phyloP scores from a whole-genome alignment of 2,797 vertebrate species.

The Takifugu rubripes region DNA sequence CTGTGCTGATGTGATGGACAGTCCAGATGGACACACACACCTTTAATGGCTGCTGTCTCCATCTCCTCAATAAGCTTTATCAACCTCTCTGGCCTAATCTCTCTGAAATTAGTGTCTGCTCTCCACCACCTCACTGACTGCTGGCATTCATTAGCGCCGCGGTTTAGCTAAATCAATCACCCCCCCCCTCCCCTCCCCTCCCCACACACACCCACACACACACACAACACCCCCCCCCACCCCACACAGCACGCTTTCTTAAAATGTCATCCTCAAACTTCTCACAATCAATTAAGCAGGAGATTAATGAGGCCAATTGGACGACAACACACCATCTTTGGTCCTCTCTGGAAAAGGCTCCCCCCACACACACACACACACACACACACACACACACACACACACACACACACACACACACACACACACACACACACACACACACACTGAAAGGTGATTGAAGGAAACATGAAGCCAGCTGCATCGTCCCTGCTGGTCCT shows the following conservation, averaged over 20 bases:
- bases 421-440: background rate
- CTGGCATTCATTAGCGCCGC: slow-evolving; percentile 78
- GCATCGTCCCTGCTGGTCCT: background rate
- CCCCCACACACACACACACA: background rate
- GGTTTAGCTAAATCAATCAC: slow-evolving; percentile 79
- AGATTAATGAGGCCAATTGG: slow-evolving; percentile 84
- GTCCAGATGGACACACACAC: slow-evolving; percentile 23
- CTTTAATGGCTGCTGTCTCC: slow-evolving; percentile 29
- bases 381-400: slow-evolving; percentile 5
- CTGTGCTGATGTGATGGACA: slow-evolving; percentile 14
- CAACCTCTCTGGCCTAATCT: slow-evolving; percentile 75
- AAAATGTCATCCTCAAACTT: slow-evolving; percentile 83
- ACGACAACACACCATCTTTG: slow-evolving; percentile 71
- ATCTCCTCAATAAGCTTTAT: slow-evolving; percentile 76
- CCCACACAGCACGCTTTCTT: slow-evolving; percentile 73
- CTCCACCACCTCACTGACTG: slow-evolving; percentile 75
- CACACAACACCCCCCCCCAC: background rate
- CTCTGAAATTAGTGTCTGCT: slow-evolving; percentile 74
- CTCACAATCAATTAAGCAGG: slow-evolving; percentile 82
- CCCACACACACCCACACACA: too few relatives aligned
- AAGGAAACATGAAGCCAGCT: background rate
- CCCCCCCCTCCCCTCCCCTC: slow-evolving; percentile 54
- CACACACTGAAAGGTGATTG: background rate
- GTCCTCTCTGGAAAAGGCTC: slow-evolving; percentile 35
- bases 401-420: background rate